These are phyloP conservation scores for Zophobas atratus DNA, from an alignment of 1,140 invertebrate genomes.

Conservation along the genomic window DNA sequence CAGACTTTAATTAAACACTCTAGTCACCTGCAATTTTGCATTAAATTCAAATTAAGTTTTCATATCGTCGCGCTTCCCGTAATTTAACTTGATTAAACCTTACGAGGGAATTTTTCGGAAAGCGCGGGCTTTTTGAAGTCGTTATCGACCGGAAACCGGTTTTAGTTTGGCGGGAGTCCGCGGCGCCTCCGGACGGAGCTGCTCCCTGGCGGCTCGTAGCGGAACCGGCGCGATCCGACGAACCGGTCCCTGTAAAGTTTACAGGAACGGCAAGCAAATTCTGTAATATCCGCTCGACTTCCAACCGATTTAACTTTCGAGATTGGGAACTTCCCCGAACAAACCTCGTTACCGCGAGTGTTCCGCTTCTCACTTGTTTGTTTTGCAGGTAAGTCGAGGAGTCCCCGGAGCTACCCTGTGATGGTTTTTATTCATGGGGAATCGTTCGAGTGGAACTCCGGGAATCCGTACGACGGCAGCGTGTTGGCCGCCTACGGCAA, in stretches of 20 bases:
- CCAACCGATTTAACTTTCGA: too few relatives aligned
- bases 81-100: constrained; percentile 20
- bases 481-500: constrained; percentile 90
- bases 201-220: neutral
- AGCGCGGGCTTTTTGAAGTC: neutral
- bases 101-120: neutral
- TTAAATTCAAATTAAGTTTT: constrained; percentile 38
- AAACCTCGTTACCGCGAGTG: too few relatives aligned
- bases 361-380: neutral
- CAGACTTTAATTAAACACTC: constrained; percentile 29
- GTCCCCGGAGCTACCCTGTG: constrained; percentile 69
- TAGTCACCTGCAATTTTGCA: constrained; percentile 36
- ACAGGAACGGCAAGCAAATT: neutral
- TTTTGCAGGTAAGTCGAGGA: constrained; percentile 3
- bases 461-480: constrained; percentile 93
- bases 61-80: constrained; percentile 3
- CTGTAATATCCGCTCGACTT: neutral
- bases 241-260: constrained; percentile 1
- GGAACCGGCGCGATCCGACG: neutral
- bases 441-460: constrained; percentile 93
- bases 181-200: neutral
- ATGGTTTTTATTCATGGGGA: constrained; percentile 94
- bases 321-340: too few relatives aligned
- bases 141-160: constrained; percentile 10
- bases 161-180: constrained; percentile 9